Conservation (phyloP, 2,888 invertebrate species). For the Cetonia aurata region DNA sequence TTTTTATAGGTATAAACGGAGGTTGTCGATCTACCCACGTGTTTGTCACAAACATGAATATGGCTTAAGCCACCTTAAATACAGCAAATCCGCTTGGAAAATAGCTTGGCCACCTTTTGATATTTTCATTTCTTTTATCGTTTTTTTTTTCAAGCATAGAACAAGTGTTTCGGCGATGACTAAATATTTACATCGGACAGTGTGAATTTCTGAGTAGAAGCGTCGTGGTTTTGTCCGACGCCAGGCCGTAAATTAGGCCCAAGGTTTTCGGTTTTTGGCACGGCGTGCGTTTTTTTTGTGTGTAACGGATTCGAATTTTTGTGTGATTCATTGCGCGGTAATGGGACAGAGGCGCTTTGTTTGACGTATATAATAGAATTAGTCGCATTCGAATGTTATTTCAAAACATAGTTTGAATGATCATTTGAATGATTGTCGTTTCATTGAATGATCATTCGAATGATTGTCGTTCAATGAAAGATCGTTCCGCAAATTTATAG, state of each 20-base stretch:
- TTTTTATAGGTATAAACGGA: no score
- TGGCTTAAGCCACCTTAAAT: background rate
- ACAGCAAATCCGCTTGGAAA: background rate
- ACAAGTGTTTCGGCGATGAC: slow-evolving; percentile 13
- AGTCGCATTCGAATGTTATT: no score
- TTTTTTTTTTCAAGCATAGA: background rate
- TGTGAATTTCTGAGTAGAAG: background rate
- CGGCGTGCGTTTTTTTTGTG: background rate
- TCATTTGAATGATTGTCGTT: no score
- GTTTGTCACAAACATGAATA: no score
- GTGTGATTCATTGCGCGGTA: background rate
- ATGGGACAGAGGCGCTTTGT: no score
- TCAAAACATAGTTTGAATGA: no score
- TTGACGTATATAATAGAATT: no score
- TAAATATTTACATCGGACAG: slow-evolving; percentile 1
- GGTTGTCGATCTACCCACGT: no score
- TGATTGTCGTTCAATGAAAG: no score
- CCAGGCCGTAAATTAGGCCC: slow-evolving; percentile 1
- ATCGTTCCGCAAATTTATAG: no score
- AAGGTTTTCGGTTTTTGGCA: slow-evolving; percentile 17
- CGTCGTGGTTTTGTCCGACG: background rate
- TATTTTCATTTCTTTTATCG: background rate
- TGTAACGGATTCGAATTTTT: background rate
- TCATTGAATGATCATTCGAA: no score
- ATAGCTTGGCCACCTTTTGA: slow-evolving; percentile 3